Percentiles rank a stretch among this genome's conserved stretches.
Evolutionary conservation across 1,140 invertebrate species (phyloP).

Genomic region (Aphis craccivora): DNA sequence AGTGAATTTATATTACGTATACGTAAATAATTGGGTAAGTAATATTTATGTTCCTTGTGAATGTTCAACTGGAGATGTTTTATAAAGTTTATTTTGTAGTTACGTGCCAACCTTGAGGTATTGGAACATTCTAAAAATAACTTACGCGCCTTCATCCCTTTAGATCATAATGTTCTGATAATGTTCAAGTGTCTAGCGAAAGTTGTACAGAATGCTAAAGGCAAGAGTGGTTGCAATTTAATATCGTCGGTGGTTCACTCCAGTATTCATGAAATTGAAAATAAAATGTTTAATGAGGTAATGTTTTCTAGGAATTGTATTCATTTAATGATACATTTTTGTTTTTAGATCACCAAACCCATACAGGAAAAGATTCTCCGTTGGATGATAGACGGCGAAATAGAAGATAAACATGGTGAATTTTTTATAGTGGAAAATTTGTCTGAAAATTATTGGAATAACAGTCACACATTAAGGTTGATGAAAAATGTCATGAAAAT

Average conservation of each 20-base stretch:
- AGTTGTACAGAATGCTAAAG: neutral
- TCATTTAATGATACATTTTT: neutral
- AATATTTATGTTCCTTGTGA: neutral
- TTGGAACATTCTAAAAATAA: neutral
- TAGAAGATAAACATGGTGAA: slow-evolving; percentile 19
- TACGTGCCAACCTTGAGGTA: neutral
- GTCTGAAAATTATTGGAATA: slow-evolving; percentile 1
- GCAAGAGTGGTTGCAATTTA: neutral
- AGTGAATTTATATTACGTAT: neutral
- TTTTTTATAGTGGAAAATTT: neutral
- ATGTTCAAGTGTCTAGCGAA: neutral
- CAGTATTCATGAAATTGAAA: neutral
- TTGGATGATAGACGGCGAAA: neutral
- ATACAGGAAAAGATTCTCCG: neutral
- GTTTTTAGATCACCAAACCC: neutral
- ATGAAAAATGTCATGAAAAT: neutral
- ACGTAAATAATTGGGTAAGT: slow-evolving; percentile 6
- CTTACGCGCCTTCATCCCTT: neutral
- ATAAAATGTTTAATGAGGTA: slow-evolving; percentile 18
- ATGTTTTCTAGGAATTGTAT: neutral
- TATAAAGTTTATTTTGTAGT: neutral
- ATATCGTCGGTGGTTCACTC: neutral
- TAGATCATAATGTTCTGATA: neutral
- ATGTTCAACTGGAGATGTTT: neutral
- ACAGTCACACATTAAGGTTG: neutral